A percentile compares a stretch with the other conserved stretches of the same genome.
Evolutionary conservation across 2,797 vertebrate genomes (phyloP).

Genomic region (Clamator glandarius): DNA sequence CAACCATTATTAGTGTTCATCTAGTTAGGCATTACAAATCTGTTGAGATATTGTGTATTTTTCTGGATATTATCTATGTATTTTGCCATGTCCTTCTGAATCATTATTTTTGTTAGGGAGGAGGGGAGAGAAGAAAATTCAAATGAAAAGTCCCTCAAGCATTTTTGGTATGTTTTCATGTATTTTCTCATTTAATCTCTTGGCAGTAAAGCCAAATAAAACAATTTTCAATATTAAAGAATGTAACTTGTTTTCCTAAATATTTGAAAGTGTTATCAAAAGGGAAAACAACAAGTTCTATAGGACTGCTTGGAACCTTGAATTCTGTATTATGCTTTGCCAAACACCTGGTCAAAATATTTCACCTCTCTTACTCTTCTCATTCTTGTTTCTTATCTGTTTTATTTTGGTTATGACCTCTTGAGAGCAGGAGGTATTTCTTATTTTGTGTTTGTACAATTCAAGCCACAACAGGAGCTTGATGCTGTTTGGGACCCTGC

Average conservation of each 20-base stretch:
- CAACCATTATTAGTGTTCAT: background rate
- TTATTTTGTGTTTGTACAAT: background rate
- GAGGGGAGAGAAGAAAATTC: too few species aligned
- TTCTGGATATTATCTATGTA: background rate
- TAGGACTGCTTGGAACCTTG: background rate
- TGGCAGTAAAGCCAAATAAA: background rate
- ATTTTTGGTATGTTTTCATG: background rate
- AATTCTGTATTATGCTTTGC: background rate
- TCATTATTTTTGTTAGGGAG: background rate
- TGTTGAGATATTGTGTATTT: background rate
- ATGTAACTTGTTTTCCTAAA: fast-evolving
- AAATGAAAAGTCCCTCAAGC: background rate
- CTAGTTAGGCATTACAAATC: background rate
- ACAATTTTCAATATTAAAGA: background rate
- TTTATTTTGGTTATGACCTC: background rate
- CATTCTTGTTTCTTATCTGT: background rate
- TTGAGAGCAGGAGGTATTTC: background rate
- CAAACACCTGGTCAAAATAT: background rate
- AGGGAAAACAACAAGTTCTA: background rate
- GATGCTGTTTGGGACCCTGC: background rate
- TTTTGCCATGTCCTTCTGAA: background rate
- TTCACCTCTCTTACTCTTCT: background rate
- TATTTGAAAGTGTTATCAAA: background rate
- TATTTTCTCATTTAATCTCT: background rate
- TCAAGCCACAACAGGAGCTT: background rate